Base-by-base conservation (phyloP, 2,888 invertebrate species). In the Cephonodes hylas region DNA sequence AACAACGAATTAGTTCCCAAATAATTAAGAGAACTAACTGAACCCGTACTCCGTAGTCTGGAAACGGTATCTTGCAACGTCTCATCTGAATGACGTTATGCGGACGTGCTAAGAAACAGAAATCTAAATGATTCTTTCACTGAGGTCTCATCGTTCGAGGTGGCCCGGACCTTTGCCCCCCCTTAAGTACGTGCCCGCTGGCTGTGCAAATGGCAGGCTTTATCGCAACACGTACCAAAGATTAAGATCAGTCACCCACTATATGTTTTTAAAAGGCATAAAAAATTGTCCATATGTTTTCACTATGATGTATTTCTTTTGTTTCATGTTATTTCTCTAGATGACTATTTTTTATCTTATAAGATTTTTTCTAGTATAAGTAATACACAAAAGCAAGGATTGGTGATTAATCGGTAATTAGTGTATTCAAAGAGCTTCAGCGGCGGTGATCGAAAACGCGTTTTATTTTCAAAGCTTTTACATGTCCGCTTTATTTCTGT, bases 161-260 rank as follows among this genome's bases (percentile, higher is more conserved):
- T 53, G 53, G 53, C 53, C 53, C 18, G 53, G 27, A 53, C 53
- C 53, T 53, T 31, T 53, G 53, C 23, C 58, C 42, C 58, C 25
- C 42, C 58, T 58, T 42, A 42, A 48, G 42, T 60, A 42, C 57
- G 57, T 34, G 56, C 44, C 61, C 10, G 44, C 4, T 22, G 15
- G 8, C 46, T 58, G 48, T 66, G 63, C 66, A 58, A 64, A 65
- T 61, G 60, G 64, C 58, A 61, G 62, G 61, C 57, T 62, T 65
- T 66, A 68, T 72, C 66, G 64, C 42, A 22, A 64, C 66, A 67
- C 64, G 66, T 67, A 67, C 63, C 13, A 63, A 60, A 66, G 72
- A 70, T 72, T 65, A 57, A 42, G 56, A 72, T 72, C 69, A 63
- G 65, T 66, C 68, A 68, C 65, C 66, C 69, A 69, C 66, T 60